Evolutionary conservation across 2,888 invertebrate genomes (phyloP).

Genomic region (Hyppa rectilinea): DNA sequence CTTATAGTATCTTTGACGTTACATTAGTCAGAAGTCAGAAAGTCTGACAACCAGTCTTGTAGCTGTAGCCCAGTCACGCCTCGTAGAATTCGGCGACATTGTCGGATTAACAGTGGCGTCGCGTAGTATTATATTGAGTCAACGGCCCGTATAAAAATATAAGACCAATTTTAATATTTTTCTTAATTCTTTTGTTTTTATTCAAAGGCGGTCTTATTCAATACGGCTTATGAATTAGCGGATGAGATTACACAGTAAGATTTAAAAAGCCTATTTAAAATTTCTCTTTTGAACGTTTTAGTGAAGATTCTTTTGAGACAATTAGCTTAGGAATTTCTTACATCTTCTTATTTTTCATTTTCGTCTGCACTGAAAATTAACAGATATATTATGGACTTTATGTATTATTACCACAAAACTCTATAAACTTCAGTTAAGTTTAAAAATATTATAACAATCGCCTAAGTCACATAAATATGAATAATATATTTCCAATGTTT

Average conservation of each 20-base stretch:
- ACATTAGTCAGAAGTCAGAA: no score
- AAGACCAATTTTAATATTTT: slow-evolving; percentile 27
- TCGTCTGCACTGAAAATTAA: background rate
- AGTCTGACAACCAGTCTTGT: no score
- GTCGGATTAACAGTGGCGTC: slow-evolving; percentile 11
- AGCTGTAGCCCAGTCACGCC: no score
- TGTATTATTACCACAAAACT: no score
- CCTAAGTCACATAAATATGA: background rate
- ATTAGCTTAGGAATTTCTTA: background rate
- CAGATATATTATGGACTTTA: no score
- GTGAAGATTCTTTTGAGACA: background rate
- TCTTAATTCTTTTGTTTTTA: slow-evolving; percentile 39
- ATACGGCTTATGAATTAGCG: slow-evolving; percentile 4
- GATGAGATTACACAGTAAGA: slow-evolving; percentile 25
- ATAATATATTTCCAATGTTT: background rate
- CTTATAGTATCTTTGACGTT: no score
- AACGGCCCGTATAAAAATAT: slow-evolving; percentile 17
- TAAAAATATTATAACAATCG: background rate
- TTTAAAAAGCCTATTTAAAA: background rate
- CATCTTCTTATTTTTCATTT: no score
- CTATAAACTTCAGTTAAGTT: no score
- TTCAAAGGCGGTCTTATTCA: slow-evolving; percentile 32
- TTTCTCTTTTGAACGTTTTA: background rate
- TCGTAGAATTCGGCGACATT: slow-evolving; percentile 14
- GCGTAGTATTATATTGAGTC: slow-evolving; percentile 13